Percentiles rank a stretch among this genome's conserved stretches.
Conservation (phyloP, 2,797 vertebrate genomes). For the Uromys caudimaculatus region DNA sequence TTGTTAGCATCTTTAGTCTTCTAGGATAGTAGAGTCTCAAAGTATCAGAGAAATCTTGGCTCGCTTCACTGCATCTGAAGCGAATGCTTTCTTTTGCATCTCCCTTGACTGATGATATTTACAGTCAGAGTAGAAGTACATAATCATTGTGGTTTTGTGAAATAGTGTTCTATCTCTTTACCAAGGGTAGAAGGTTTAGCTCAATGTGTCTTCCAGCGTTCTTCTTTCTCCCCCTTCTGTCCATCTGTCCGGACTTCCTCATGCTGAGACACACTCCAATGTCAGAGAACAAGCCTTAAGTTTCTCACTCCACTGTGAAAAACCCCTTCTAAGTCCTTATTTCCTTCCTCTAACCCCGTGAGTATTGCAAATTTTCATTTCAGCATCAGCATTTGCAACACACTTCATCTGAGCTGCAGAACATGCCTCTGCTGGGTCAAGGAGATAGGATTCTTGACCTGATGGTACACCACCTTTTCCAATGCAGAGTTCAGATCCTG, state of each 20-base stretch:
- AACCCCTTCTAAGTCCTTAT: background rate
- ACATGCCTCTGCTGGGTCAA: background rate
- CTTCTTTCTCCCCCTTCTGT: background rate
- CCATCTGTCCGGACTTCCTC: background rate
- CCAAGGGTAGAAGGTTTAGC: background rate
- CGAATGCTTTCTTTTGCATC: background rate
- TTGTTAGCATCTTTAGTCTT: background rate
- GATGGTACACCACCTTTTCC: background rate
- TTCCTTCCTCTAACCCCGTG: background rate
- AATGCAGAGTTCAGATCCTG: background rate
- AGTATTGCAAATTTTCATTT: background rate
- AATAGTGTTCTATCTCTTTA: background rate
- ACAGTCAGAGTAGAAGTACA: conserved; percentile 30
- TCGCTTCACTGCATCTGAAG: background rate
- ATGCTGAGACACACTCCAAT: background rate
- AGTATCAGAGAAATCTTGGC: background rate
- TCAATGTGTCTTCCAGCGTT: background rate
- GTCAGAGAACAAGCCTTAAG: background rate
- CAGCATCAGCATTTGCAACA: background rate
- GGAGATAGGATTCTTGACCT: background rate
- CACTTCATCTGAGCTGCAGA: background rate
- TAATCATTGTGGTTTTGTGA: background rate
- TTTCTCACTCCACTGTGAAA: background rate
- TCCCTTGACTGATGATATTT: conserved; percentile 3
- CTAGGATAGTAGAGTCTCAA: background rate